A percentile compares a stretch with the other conserved stretches of the same genome.
Evolutionary conservation across 1,140 invertebrate genomes (phyloP).

Genomic region (Adelges cooleyi): DNA sequence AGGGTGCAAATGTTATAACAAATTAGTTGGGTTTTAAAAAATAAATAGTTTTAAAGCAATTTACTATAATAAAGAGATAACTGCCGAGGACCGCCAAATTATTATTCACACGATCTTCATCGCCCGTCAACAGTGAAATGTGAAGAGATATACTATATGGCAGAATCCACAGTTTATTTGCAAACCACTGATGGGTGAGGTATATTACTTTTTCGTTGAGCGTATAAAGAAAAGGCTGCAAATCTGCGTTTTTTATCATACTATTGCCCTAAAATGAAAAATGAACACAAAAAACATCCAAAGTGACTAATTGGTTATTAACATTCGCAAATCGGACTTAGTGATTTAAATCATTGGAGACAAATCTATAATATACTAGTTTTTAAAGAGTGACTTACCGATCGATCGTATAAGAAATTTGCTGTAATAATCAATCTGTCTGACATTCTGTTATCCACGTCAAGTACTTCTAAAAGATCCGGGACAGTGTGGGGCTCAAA

Average conservation of each 20-base stretch:
- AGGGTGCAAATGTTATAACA: neutral
- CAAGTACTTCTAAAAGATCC: neutral
- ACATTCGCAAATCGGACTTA: neutral
- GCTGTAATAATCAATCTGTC: neutral
- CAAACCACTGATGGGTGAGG: neutral
- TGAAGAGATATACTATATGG: neutral
- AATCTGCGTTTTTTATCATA: neutral
- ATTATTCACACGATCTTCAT: neutral
- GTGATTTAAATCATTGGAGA: neutral
- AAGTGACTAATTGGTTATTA: neutral
- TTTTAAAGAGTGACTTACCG: neutral
- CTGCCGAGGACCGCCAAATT: neutral
- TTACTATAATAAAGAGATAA: neutral
- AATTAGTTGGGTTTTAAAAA: neutral
- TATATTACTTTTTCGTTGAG: neutral
- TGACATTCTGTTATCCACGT: neutral
- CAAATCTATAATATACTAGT: neutral
- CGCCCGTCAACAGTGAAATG: neutral
- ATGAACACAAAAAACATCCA: neutral
- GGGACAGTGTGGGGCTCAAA: neutral
- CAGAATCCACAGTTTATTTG: neutral
- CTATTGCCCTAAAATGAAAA: neutral
- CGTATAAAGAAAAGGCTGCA: neutral
- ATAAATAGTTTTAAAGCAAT: neutral
- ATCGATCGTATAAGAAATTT: neutral